Conservation (phyloP, 2,113 vertebrate genomes). For the Formicarius rufipectus region DNA sequence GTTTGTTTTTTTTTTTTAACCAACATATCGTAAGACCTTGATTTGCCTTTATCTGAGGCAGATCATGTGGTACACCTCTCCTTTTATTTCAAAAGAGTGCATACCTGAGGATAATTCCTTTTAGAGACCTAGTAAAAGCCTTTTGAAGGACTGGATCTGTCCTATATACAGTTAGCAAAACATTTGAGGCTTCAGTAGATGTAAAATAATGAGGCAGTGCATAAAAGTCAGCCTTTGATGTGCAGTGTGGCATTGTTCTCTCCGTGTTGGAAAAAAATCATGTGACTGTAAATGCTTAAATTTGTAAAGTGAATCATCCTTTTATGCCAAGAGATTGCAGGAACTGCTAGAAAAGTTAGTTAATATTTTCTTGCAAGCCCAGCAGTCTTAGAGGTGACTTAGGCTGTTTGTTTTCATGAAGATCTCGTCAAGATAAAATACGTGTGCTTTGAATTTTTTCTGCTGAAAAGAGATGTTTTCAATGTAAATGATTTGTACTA, state of each 20-base stretch:
- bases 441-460: neutral
- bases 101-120: neutral
- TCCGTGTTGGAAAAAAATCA: neutral
- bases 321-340: neutral
- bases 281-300: neutral
- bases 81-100: neutral
- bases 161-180: constrained; percentile 7
- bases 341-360: neutral
- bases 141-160: neutral
- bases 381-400: constrained; percentile 14
- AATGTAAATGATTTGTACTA: neutral
- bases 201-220: constrained; percentile 31
- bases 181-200: neutral
- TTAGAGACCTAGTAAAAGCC: neutral
- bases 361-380: constrained; percentile 31
- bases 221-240: constrained; percentile 12
- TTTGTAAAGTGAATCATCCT: neutral
- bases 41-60: neutral
- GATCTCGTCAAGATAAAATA: neutral
- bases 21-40: neutral
- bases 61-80: neutral
- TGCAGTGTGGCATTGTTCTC: neutral
- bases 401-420: neutral
- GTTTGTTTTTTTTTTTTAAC: neutral
- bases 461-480: neutral